A percentile compares a stretch with the other conserved stretches of the same genome.
Evolutionary conservation across 1,140 invertebrate genomes (phyloP).

Genomic region (Sycobia sp.): DNA sequence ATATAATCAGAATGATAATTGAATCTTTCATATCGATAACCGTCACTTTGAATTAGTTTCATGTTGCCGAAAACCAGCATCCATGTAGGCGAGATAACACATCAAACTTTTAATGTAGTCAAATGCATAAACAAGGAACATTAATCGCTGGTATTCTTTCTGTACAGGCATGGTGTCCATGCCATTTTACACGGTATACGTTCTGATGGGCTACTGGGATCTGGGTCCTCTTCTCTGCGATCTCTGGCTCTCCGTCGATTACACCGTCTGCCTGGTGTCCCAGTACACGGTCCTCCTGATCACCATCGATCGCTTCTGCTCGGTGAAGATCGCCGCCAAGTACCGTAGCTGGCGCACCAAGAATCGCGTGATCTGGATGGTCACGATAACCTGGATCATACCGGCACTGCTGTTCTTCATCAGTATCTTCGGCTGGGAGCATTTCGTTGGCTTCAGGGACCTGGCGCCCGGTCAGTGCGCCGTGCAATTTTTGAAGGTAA

Average conservation of each 20-base stretch:
- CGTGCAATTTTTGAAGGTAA: slow-evolving; percentile 91
- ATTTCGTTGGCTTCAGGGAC: slow-evolving; percentile 91
- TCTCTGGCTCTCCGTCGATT: slow-evolving; percentile 98
- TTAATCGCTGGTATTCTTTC: too few relatives aligned
- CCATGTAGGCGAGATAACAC: too few relatives aligned
- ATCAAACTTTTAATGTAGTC: too few relatives aligned
- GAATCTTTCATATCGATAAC: too few relatives aligned
- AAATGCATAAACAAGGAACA: too few relatives aligned
- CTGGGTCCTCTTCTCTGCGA: slow-evolving; percentile 95
- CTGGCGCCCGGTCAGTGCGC: slow-evolving; percentile 88
- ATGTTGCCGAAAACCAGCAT: too few relatives aligned
- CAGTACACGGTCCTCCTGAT: slow-evolving; percentile 99
- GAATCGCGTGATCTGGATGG: slow-evolving; percentile 88
- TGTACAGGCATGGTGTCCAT: slow-evolving; percentile 88
- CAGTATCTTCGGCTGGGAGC: slow-evolving; percentile 99
- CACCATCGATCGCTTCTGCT: slow-evolving; percentile 98
- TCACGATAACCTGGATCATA: slow-evolving; percentile 97
- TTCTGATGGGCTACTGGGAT: slow-evolving; percentile 96
- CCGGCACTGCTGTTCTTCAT: slow-evolving; percentile 96
- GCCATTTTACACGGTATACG: slow-evolving; percentile 96
- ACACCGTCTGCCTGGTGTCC: slow-evolving; percentile 97
- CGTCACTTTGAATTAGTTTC: too few relatives aligned
- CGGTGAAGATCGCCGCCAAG: slow-evolving; percentile 97
- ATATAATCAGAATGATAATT: too few relatives aligned
- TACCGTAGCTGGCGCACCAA: slow-evolving; percentile 98